Conservation (phyloP, 2,113 vertebrate species). For the Megaleporinus macrocephalus region DNA sequence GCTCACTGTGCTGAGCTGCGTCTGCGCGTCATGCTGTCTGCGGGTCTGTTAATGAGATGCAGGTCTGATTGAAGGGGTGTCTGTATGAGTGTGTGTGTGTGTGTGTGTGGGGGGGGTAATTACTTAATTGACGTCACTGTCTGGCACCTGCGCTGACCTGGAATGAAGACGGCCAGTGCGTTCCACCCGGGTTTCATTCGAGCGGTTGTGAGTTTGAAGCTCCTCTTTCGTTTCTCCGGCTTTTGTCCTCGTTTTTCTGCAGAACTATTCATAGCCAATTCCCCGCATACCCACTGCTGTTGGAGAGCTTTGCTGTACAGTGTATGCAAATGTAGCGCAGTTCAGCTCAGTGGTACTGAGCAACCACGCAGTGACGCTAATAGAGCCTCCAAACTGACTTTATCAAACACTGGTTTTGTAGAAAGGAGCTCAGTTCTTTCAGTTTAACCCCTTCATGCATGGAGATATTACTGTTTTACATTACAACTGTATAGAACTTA, state of each 20-base stretch:
- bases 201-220: neutral
- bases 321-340: neutral
- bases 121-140: conserved; percentile 19
- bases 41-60: neutral
- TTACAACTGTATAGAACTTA: no score
- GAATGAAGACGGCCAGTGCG: neutral
- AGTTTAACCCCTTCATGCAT: no score
- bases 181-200: no score
- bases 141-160: neutral
- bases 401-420: no score
- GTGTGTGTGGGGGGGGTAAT: neutral
- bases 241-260: neutral
- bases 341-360: no score
- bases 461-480: no score
- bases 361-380: no score
- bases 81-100: no score
- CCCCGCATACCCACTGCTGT: neutral
- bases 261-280: neutral
- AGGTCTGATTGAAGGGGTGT: neutral
- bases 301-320: neutral
- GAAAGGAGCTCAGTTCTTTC: no score
- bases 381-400: no score
- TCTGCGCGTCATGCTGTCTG: neutral
- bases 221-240: neutral
- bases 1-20: neutral